A percentile compares a stretch with the other conserved stretches of the same genome.
phyloP scores from a whole-genome alignment of 2,797 vertebrate genomes.

The Pagetopsis macropterus region DNA sequence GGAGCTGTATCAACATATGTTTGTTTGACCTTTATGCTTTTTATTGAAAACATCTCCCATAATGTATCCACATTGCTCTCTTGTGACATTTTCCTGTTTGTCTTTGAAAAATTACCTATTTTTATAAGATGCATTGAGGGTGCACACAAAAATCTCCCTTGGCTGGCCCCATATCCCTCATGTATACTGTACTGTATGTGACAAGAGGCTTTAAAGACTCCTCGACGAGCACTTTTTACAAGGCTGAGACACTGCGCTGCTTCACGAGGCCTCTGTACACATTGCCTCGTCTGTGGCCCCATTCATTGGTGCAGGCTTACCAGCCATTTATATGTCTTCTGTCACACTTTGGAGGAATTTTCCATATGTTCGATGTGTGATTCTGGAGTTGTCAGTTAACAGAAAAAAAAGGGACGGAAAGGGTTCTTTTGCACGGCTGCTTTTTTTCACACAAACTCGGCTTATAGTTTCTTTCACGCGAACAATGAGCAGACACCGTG shows the following conservation, averaged over 20 bases:
- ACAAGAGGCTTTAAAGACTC: slow-evolving; percentile 46
- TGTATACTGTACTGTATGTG: slow-evolving; percentile 36
- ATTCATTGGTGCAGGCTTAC: slow-evolving; percentile 45
- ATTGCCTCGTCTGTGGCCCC: slow-evolving; percentile 48
- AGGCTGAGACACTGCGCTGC: slow-evolving; percentile 31
- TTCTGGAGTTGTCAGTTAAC: slow-evolving; percentile 31
- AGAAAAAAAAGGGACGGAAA: slow-evolving; percentile 31
- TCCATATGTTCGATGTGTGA: slow-evolving; percentile 65
- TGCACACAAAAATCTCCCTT: slow-evolving; percentile 11
- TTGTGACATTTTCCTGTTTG: slow-evolving; percentile 16
- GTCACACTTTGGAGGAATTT: slow-evolving; percentile 74
- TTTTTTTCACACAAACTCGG: slow-evolving; percentile 16
- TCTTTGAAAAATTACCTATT: slow-evolving; percentile 41
- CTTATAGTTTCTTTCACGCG: slow-evolving; percentile 30
- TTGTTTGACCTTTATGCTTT: not conserved
- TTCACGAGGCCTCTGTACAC: slow-evolving; percentile 51
- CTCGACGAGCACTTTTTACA: slow-evolving; percentile 40
- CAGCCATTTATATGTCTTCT: slow-evolving; percentile 63
- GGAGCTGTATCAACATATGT: not conserved
- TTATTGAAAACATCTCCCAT: slow-evolving; percentile 1
- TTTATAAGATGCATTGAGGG: not conserved
- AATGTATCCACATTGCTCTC: not conserved
- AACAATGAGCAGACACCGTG: slow-evolving; percentile 56
- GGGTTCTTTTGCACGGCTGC: slow-evolving; percentile 14
- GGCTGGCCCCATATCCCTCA: slow-evolving; percentile 7